Conservation (phyloP, 2,888 invertebrate species). For the Neuroscelio doddi region DNA sequence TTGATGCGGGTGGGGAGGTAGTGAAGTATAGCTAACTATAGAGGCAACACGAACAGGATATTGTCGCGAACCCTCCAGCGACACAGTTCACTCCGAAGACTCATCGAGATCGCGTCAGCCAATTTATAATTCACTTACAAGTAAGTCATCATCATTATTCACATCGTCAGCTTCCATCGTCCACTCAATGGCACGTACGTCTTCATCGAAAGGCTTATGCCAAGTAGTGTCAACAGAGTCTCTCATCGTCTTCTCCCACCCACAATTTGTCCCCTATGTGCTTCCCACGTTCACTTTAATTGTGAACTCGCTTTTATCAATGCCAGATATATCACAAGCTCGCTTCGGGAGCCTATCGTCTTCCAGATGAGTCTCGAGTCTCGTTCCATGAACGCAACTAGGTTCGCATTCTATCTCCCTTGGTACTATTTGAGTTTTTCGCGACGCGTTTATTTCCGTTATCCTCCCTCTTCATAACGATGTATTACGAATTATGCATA, state of each 20-base stretch:
- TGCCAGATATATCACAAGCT: constrained; percentile 7
- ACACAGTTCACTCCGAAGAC: constrained; percentile 68
- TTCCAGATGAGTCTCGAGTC: constrained; percentile 20
- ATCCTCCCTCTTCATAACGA: neutral
- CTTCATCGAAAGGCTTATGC: constrained; percentile 20
- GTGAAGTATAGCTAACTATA: constrained; percentile 67
- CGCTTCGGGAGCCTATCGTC: constrained; percentile 10
- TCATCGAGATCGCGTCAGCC: constrained; percentile 63
- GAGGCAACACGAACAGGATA: constrained; percentile 65
- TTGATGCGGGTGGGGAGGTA: constrained; percentile 53
- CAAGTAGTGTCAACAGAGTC: constrained; percentile 14
- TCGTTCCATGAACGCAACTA: neutral
- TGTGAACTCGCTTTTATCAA: constrained; percentile 19
- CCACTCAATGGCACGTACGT: constrained; percentile 24
- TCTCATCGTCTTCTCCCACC: constrained; percentile 25
- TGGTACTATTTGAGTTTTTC: neutral
- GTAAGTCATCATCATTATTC: constrained; percentile 44
- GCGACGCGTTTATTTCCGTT: neutral
- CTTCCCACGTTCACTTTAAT: constrained; percentile 15
- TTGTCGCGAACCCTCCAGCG: constrained; percentile 67
- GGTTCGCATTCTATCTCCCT: too few species aligned
- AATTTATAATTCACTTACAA: constrained; percentile 42
- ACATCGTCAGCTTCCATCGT: constrained; percentile 17
- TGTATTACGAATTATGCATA: neutral
- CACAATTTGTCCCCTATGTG: constrained; percentile 14